Evolutionary conservation across 2,797 vertebrate genomes (phyloP).

Genomic region (Eulemur rubriventer): DNA sequence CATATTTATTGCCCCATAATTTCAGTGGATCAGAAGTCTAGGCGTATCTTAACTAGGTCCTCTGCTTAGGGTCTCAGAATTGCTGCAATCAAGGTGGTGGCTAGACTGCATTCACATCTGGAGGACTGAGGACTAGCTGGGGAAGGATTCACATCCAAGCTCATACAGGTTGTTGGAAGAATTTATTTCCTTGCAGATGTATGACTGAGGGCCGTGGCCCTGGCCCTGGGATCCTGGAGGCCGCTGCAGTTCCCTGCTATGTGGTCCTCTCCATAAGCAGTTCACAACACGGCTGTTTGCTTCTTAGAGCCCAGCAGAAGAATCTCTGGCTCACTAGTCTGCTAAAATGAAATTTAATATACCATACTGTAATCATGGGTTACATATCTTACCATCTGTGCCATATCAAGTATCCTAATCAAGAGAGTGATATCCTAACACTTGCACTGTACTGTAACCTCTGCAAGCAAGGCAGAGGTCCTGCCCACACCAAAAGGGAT

Average conservation of each 20-base stretch:
- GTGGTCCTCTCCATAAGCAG: background rate
- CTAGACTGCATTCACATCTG: background rate
- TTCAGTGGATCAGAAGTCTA: background rate
- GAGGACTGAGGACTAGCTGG: background rate
- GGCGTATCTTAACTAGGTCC: background rate
- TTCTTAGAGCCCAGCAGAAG: background rate
- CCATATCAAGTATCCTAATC: background rate
- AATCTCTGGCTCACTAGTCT: background rate
- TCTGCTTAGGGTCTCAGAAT: background rate
- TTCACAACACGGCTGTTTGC: background rate
- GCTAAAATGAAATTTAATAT: background rate
- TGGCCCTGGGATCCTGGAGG: no score
- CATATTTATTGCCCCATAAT: background rate
- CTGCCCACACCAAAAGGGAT: background rate
- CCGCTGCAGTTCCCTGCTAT: no score
- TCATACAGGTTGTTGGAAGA: background rate
- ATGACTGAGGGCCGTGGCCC: no score
- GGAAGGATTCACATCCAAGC: background rate
- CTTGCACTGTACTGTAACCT: background rate
- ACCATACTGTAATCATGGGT: background rate
- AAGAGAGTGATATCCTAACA: background rate
- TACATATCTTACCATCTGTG: background rate
- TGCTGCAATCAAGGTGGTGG: background rate
- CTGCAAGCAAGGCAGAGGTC: background rate
- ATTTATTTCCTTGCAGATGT: background rate